Percentiles rank a stretch among this genome's conserved stretches.
phyloP scores from a whole-genome alignment of 2,113 vertebrate genomes.

The Dendropsophus ebraccatus region DNA sequence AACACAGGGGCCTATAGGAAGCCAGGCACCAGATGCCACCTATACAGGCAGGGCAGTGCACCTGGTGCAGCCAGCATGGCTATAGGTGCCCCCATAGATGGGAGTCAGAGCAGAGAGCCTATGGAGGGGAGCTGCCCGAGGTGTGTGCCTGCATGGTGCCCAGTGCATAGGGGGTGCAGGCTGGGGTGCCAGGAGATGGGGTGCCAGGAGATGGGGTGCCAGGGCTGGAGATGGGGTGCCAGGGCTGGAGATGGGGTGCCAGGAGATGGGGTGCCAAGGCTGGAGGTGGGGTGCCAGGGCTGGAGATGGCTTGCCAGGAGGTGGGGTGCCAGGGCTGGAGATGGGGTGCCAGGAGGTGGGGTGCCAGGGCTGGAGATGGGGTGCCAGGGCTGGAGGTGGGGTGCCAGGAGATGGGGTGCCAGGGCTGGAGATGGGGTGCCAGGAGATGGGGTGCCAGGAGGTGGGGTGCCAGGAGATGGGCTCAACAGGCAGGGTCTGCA shows the following conservation, averaged over 20 bases:
- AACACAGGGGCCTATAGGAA: constrained; percentile 23
- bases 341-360: neutral
- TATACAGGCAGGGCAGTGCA: neutral
- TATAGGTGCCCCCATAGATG: too few relatives aligned
- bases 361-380: neutral
- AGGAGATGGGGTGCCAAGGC: neutral
- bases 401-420: neutral
- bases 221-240: neutral
- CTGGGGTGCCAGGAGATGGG: neutral
- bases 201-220: neutral
- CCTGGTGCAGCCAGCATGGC: too few relatives aligned
- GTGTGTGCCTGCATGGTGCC: neutral
- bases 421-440: neutral
- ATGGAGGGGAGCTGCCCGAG: neutral
- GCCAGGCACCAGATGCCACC: neutral
- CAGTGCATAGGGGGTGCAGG: neutral
- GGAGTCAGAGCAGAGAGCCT: neutral
- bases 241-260: too few relatives aligned
- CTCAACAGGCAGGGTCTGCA: constrained; percentile 57
- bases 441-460: neutral
- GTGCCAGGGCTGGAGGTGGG: too few relatives aligned
- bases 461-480: neutral
- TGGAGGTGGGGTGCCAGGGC: neutral
- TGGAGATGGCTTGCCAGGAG: too few relatives aligned
- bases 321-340: too few relatives aligned